Evolutionary conservation across 2,113 vertebrate genomes (phyloP).

Genomic region (Coreoperca whiteheadi): DNA sequence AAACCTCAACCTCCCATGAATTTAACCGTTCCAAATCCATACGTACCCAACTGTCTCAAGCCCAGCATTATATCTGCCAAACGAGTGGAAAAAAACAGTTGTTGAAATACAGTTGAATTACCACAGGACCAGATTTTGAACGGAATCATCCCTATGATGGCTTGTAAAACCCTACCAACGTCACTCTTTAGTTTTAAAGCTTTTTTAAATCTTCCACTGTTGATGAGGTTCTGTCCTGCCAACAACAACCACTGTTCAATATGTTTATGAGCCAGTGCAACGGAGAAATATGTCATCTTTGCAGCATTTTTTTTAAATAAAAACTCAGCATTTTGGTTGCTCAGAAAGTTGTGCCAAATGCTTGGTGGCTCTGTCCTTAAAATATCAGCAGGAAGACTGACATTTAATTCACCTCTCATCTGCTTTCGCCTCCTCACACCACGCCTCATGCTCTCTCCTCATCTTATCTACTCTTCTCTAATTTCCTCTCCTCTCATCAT

Average conservation of each 20-base stretch:
- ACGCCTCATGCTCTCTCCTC: slow-evolving; percentile 5
- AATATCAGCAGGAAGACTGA: neutral
- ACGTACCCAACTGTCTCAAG: neutral
- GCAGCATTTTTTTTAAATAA: neutral
- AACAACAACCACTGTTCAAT: neutral
- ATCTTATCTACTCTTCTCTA: slow-evolving; percentile 34
- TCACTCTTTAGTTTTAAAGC: neutral
- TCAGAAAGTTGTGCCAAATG: neutral
- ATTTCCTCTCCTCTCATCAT: slow-evolving; percentile 42
- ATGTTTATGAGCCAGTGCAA: neutral
- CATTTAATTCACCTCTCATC: slow-evolving; percentile 21
- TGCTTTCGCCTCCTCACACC: slow-evolving; percentile 5
- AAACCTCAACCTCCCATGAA: neutral
- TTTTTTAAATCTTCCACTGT: too few relatives aligned
- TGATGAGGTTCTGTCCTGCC: neutral
- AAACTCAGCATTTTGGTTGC: neutral
- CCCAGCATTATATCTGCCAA: neutral
- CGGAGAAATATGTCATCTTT: neutral
- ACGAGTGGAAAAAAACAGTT: too few relatives aligned
- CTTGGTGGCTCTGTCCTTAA: neutral
- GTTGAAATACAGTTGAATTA: too few relatives aligned
- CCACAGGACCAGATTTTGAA: neutral
- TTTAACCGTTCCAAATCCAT: neutral
- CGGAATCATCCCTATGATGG: neutral
- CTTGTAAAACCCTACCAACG: neutral